Percentiles rank a stretch among this genome's conserved stretches.
phyloP scores from a whole-genome alignment of 2,797 vertebrate genomes.

The Ficedula albicollis region DNA sequence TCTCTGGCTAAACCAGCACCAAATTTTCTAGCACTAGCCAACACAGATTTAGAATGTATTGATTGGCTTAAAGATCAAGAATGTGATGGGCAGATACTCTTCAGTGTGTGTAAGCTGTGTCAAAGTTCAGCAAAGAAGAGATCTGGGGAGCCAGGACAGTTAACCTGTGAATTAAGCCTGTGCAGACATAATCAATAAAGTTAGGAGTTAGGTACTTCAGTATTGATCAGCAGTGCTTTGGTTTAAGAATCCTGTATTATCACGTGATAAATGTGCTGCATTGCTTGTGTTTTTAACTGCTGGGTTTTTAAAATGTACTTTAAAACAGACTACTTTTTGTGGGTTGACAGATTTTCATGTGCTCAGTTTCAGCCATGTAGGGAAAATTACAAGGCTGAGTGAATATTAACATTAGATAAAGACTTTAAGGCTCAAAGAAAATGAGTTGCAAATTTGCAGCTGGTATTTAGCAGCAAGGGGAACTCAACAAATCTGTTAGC shows the following conservation, averaged over 20 bases:
- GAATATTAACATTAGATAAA: neutral
- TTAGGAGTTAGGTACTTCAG: neutral
- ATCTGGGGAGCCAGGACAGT: neutral
- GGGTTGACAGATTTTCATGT: neutral
- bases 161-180: neutral
- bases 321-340: neutral
- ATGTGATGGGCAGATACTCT: neutral
- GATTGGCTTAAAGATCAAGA: neutral
- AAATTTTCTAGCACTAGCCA: neutral
- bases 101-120: neutral
- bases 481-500: neutral
- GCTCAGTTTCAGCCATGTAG: neutral
- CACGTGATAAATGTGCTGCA: neutral
- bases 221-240: neutral
- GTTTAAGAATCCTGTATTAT: neutral
- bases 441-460: neutral
- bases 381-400: neutral
- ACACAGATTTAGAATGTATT: neutral
- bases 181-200: neutral
- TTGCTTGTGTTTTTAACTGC: neutral
- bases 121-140: neutral
- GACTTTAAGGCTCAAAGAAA: neutral
- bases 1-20: neutral
- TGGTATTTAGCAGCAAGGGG: neutral
- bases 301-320: neutral